Base-by-base conservation (phyloP, 2,797 vertebrate genomes). In the Botia almorhae region DNA sequence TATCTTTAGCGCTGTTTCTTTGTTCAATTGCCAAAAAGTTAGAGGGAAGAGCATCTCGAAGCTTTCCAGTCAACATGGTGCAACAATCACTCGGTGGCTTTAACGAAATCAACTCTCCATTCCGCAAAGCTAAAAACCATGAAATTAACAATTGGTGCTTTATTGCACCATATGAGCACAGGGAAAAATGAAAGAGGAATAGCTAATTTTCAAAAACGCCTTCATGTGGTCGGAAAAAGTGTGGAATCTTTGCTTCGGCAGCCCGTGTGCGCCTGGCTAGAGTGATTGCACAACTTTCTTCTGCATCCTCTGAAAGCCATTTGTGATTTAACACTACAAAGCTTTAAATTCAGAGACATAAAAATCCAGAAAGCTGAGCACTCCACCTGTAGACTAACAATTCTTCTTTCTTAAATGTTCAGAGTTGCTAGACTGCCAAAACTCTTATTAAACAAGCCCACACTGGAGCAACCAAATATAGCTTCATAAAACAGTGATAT, bases 401-500 rank as follows among this genome's bases (percentile, higher is more conserved):
- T 36, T 65, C 33, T 69, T 43, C 43, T 51, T 16, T 55, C 63
- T 58, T 43, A 80, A 80, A 69, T 11, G 0, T 70, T 63, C 2
- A 63, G 76, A 75, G 51, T 0, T 4, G 16, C 16, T 8, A 75
- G 53, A 2, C 0, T 75, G 70, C 72, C 75, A 83, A 51, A 81
- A 26, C n/a, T 39, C 39, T 71, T 73, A 67, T 76, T 86, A 80
- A 82, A 88, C 92, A 81, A 87, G 92, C 85, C 91, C 87, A 85
- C 88, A 86, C 90, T 87, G 70, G 90, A 86, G 50, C 82, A 82
- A 85, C 83, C 85, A 84, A 84, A 89, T 71, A 78, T 83, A 79
- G 88, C 83, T 90, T 88, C 87, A 87, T 89, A 90, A 81, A 88
- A 87, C 83, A 89, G 55, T 72, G 81, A 85, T 29, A 83, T 83